Evolutionary conservation across 2,113 vertebrate species (phyloP).

Genomic region (Corythaeola cristata): DNA sequence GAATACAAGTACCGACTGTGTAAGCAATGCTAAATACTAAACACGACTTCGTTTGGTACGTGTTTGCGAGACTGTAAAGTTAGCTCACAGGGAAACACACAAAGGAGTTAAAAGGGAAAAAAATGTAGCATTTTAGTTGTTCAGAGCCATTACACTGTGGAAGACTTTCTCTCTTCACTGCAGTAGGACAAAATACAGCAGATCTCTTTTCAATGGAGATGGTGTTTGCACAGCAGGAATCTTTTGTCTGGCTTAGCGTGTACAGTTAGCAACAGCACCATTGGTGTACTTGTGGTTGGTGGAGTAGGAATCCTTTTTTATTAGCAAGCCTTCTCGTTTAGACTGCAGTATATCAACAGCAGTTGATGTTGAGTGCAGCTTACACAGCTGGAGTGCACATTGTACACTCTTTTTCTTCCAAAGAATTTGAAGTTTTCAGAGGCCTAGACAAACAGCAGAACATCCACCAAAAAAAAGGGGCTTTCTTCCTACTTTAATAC

Average conservation of each 20-base stretch:
- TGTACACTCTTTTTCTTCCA: neutral
- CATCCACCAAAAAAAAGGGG: neutral
- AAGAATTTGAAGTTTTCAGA: neutral
- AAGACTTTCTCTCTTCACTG: neutral
- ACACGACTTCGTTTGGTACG: rapidly evolving
- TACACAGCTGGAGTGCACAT: neutral
- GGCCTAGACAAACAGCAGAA: neutral
- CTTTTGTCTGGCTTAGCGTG: neutral
- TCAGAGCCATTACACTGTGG: neutral
- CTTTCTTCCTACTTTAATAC: neutral
- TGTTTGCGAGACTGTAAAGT: neutral
- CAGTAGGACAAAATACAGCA: neutral
- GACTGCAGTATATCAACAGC: neutral
- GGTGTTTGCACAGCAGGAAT: neutral
- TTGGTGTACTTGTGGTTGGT: neutral
- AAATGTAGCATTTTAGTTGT: neutral
- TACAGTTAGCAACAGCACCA: neutral
- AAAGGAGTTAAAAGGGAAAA: neutral
- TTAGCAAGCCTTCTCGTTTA: neutral
- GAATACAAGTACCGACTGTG: neutral
- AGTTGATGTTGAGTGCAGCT: neutral
- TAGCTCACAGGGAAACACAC: neutral
- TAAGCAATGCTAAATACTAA: neutral
- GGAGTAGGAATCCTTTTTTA: neutral
- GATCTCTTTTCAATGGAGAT: neutral